A percentile compares a stretch with the other conserved stretches of the same genome.
These are phyloP conservation scores for Sesamia inferens DNA, from an alignment of 2,888 invertebrate genomes.

Conservation along the genomic window DNA sequence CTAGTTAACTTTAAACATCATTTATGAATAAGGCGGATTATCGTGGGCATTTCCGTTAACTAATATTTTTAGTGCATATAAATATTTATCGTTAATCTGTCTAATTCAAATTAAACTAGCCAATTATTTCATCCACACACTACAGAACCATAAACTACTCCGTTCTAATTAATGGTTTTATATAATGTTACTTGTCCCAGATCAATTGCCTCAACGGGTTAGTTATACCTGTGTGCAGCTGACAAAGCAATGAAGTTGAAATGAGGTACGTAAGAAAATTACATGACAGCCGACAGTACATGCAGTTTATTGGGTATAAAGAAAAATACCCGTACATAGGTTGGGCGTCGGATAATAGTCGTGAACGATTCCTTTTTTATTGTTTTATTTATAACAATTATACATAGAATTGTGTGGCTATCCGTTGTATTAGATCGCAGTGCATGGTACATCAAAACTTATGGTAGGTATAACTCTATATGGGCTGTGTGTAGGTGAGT, in stretches of 20 bases:
- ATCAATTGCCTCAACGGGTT: neutral
- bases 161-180: neutral
- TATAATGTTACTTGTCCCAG: neutral
- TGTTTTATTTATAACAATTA: too few species aligned
- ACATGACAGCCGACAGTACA: too few species aligned
- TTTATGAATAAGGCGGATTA: too few species aligned
- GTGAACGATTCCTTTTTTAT: too few species aligned
- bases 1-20: too few species aligned
- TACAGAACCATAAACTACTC: neutral
- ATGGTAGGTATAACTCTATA: slow-evolving; percentile 7
- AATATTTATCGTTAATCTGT: neutral
- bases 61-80: neutral
- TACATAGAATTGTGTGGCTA: neutral
- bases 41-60: too few species aligned
- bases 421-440: slow-evolving; percentile 8
- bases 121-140: neutral
- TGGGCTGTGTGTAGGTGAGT: slow-evolving; percentile 16
- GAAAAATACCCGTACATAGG: too few species aligned
- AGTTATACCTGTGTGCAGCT: too few species aligned
- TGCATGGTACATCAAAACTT: slow-evolving; percentile 23
- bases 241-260: neutral
- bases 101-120: neutral
- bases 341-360: too few species aligned
- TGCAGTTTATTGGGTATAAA: too few species aligned
- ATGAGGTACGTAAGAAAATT: neutral